Conservation (phyloP, 2,888 invertebrate genomes). For the Molanna angustata region DNA sequence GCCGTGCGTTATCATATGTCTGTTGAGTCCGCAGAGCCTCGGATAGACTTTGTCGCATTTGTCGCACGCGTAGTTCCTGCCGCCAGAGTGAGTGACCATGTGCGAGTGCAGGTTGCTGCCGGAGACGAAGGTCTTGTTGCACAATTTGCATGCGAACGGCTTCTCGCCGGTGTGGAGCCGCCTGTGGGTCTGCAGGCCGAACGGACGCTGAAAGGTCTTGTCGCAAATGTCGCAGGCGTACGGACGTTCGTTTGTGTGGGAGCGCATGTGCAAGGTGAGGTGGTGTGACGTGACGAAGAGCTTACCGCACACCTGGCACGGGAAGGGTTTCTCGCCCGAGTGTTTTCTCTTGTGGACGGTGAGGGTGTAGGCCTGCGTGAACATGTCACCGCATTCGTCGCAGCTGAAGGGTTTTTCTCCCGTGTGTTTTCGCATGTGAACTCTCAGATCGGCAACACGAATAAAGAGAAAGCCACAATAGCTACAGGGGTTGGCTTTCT, state of each 20-base stretch:
- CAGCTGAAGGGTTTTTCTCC: neutral
- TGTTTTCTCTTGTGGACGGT: constrained; percentile 5
- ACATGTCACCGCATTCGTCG: neutral
- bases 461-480: neutral
- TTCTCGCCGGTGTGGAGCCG: neutral
- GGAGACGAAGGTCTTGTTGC: neutral
- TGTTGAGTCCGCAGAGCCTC: neutral
- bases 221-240: constrained; percentile 5
- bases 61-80: neutral
- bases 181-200: neutral
- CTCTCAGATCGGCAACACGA: neutral
- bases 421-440: constrained; percentile 7
- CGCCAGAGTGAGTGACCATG: neutral
- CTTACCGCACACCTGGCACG: neutral
- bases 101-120: constrained; percentile 5
- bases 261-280: constrained; percentile 2
- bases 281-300: constrained; percentile 7
- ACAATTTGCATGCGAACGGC: constrained; percentile 3
- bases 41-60: constrained; percentile 1
- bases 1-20: neutral
- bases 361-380: neutral
- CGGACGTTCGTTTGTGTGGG: constrained; percentile 1
- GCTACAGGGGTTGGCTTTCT: neutral
- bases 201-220: neutral
- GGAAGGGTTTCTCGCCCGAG: constrained; percentile 2